A percentile compares a stretch with the other conserved stretches of the same genome.
phyloP scores from a whole-genome alignment of 2,888 invertebrate genomes.

The Athripsodes cinereus region DNA sequence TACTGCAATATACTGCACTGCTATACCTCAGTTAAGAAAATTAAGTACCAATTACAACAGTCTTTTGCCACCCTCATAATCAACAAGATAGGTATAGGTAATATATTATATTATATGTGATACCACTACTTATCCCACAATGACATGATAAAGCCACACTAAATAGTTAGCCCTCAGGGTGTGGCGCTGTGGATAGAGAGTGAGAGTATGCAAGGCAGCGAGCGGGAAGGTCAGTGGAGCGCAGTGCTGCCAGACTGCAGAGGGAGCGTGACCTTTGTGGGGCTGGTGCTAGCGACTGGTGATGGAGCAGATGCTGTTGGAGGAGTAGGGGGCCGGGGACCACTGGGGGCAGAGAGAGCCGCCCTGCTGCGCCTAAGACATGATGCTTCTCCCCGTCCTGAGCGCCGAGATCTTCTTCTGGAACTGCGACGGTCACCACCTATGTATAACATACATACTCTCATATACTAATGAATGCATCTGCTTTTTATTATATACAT shows the following conservation, averaged over 20 bases:
- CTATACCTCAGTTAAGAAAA: too few species aligned
- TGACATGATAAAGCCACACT: too few species aligned
- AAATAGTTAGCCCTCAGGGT: background rate
- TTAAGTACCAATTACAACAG: too few species aligned
- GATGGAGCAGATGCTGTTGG: background rate
- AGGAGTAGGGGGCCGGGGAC: background rate
- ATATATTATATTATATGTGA: background rate
- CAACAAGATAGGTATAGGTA: too few species aligned
- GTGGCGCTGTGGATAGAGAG: constrained; percentile 11
- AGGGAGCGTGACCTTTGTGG: constrained; percentile 47
- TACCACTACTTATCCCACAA: too few species aligned
- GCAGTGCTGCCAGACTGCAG: constrained; percentile 44
- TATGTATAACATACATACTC: constrained; percentile 27
- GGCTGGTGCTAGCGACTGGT: constrained; percentile 39
- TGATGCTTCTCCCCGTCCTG: constrained; percentile 38
- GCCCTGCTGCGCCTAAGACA: constrained; percentile 14
- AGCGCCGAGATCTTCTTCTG: constrained; percentile 47
- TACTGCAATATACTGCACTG: too few species aligned
- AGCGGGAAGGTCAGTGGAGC: constrained; percentile 22
- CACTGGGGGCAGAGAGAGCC: constrained; percentile 9
- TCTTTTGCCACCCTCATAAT: too few species aligned
- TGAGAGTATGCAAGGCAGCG: constrained; percentile 7
- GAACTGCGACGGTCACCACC: constrained; percentile 46
- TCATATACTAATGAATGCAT: too few species aligned
- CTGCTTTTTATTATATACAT: too few species aligned